Conservation (phyloP, 2,797 vertebrate species). For the Acipenser transmontanus region DNA sequence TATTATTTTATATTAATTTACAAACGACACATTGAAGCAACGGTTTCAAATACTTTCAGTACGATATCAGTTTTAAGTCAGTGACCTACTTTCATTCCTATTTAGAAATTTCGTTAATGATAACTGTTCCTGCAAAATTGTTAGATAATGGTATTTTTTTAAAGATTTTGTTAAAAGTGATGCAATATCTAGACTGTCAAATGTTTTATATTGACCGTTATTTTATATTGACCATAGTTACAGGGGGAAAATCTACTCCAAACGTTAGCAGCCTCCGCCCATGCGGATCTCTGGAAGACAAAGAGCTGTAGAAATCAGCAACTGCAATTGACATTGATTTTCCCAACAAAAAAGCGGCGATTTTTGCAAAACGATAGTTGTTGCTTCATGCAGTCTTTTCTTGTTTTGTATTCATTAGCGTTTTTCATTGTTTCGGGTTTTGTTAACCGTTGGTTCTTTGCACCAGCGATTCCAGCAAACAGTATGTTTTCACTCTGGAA, state of each 20-base stretch:
- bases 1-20: no score
- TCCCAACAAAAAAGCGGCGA: not conserved
- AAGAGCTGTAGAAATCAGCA: not conserved
- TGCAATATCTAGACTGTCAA: not conserved
- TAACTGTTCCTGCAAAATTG: no score
- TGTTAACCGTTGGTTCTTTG: not conserved
- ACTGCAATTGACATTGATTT: not conserved
- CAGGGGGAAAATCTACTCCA: not conserved
- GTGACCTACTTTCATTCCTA: no score
- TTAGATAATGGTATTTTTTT: not conserved
- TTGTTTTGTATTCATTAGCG: not conserved
- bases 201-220: not conserved
- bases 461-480: conserved; percentile 3
- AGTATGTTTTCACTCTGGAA: not conserved
- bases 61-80: no score
- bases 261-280: conserved; percentile 10
- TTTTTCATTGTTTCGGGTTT: not conserved
- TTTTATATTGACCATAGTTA: not conserved
- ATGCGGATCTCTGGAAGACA: conserved; percentile 21
- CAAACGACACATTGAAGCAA: no score
- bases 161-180: not conserved
- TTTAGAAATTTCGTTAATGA: no score
- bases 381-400: no score
- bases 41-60: no score
- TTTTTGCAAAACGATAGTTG: no score